Percentiles rank a stretch among this genome's conserved stretches.
Evolutionary conservation across 2,888 invertebrate species (phyloP).

Genomic region (Stegana nigrithorax): DNA sequence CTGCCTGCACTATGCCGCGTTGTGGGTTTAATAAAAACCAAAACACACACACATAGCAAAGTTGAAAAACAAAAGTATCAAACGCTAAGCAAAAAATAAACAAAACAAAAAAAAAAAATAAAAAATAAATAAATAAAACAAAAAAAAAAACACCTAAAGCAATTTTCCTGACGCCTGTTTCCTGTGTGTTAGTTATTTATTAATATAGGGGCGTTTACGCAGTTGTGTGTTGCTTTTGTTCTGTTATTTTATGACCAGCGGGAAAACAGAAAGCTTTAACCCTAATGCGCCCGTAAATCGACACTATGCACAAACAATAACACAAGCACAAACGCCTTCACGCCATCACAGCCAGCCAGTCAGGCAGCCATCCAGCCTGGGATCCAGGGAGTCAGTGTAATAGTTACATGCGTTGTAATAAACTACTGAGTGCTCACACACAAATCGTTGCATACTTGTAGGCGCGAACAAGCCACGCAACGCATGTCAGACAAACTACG

Average conservation of each 20-base stretch:
- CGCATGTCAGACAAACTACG: no score
- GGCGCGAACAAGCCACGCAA: not conserved
- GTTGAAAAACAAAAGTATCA: no score
- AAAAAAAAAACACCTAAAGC: no score
- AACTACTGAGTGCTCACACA: not conserved
- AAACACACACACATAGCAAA: no score
- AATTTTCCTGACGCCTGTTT: conserved; percentile 8
- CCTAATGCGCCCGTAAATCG: not conserved
- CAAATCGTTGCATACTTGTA: conserved; percentile 6
- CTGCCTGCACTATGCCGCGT: no score
- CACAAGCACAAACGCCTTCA: not conserved
- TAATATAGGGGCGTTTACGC: not conserved
- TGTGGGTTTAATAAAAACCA: no score
- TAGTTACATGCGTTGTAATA: not conserved
- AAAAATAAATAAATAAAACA: no score
- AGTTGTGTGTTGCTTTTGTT: not conserved
- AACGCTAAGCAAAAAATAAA: no score
- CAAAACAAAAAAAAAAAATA: no score
- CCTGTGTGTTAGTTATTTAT: conserved; percentile 1
- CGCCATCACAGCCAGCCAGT: no score
- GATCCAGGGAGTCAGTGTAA: not conserved
- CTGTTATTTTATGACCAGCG: not conserved
- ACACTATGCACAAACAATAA: not conserved
- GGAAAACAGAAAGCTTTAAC: not conserved
- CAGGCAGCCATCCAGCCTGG: no score